Evolutionary conservation across 2,113 vertebrate species (phyloP), one percentile per base, ranked within the genome.

Genomic region (Gadus macrocephalus): DNA sequence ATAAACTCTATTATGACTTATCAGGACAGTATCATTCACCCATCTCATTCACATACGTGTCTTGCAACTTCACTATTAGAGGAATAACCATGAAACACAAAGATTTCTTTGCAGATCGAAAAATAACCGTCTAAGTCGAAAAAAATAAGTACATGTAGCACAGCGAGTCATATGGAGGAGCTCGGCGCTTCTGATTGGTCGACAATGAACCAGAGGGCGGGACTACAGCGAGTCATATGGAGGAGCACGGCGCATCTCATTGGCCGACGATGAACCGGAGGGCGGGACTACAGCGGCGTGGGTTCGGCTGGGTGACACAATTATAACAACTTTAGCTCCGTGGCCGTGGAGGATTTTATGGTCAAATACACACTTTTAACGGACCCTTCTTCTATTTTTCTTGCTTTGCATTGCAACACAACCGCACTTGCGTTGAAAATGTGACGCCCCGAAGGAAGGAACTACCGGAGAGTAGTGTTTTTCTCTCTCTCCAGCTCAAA

Each of bases 261-360:
- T 95, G 96, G 94, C 95, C 53, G 22, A 22, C 42, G 53, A 67
- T 28, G 42, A 63, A 53, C 61, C 80, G 85, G 85, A 90, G 93
- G 92, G 92, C 92, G 92, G 91, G 90, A 89, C 88, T 78, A 92
- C 78, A 88, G 88, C 92, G 91, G 94, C 95, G 95, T 94, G 90
- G 91, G 90, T 94, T 90, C 92, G 92, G 92, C 93, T 91, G 91
- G 92, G 92, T 96, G 95, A 95, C 94, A 97, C 95, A 95, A 96
- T 96, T 96, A 95, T 94, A 94, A 96, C 93, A 97, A 97, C 94
- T 97, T 96, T 95, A 94, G 93, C 93, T 92, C 89, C 92, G 90
- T 91, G 88, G 76, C 82, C 82, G 79, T 86, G 82, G 82, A 89
- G 92, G 92, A 88, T 90, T 94, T 94, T 94, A 91, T 88, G 87